phyloP scores from a whole-genome alignment of 1,140 invertebrate genomes.

The Bombus confusus region DNA sequence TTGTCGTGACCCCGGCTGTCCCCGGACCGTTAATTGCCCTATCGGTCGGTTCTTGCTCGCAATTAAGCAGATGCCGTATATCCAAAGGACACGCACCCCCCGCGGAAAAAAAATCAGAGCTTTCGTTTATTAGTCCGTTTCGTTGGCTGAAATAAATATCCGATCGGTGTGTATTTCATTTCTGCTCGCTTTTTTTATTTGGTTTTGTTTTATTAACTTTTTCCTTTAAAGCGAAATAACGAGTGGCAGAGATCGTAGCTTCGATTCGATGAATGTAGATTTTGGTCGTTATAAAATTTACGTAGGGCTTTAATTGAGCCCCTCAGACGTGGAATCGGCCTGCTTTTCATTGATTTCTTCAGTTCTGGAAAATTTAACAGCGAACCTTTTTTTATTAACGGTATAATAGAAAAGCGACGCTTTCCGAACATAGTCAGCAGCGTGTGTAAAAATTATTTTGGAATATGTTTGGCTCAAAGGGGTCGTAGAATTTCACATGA shows the following conservation, averaged over 20 bases:
- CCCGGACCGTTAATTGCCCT: slow-evolving; percentile 49
- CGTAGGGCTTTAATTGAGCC: too few relatives aligned
- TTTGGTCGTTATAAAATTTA: too few relatives aligned
- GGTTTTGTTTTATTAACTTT: neutral
- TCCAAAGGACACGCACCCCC: slow-evolving; percentile 13
- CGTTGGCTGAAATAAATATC: neutral
- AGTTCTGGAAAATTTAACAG: too few relatives aligned
- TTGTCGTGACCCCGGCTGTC: slow-evolving; percentile 10
- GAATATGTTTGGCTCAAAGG: too few relatives aligned
- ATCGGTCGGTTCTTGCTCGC: slow-evolving; percentile 6
- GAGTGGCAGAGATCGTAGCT: neutral
- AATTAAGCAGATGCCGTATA: slow-evolving; percentile 49
- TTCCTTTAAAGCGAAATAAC: neutral
- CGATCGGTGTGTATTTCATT: neutral
- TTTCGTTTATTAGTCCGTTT: slow-evolving; percentile 21
- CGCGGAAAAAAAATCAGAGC: neutral
- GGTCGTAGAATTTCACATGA: too few relatives aligned
- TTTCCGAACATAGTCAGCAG: too few relatives aligned
- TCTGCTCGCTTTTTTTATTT: neutral
- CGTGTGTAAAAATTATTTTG: too few relatives aligned
- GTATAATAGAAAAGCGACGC: too few relatives aligned
- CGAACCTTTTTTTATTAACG: too few relatives aligned
- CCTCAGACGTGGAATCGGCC: too few relatives aligned
- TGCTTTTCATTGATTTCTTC: too few relatives aligned
- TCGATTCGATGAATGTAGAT: neutral